These are phyloP conservation scores for Eristalis arbustorum DNA, from an alignment of 2,888 invertebrate species.

Conservation along the genomic window DNA sequence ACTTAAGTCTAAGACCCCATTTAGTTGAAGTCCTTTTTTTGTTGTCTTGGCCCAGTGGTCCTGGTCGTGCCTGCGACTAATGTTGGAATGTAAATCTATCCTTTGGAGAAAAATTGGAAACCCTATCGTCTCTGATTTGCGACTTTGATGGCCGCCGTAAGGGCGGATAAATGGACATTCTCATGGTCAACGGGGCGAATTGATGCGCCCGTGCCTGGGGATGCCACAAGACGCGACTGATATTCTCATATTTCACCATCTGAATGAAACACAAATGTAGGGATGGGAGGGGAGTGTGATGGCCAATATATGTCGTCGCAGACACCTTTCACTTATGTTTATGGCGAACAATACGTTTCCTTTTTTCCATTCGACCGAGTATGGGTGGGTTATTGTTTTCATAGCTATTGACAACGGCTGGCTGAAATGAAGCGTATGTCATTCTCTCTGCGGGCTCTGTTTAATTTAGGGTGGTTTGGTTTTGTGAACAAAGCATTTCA, in stretches of 20 bases:
- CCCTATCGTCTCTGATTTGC: constrained; percentile 46
- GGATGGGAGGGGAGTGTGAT: background rate
- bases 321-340: background rate
- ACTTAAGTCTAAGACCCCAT: constrained; percentile 18
- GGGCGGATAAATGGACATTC: constrained; percentile 14
- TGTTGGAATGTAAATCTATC: constrained; percentile 7
- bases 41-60: background rate
- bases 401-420: background rate
- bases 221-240: constrained; percentile 33
- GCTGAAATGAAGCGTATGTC: background rate
- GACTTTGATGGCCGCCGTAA: constrained; percentile 31
- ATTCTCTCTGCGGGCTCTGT: too few species aligned
- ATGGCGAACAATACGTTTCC: background rate
- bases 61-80: background rate
- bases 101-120: constrained; percentile 15
- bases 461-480: too few species aligned
- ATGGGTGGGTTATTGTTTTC: background rate
- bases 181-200: background rate
- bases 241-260: constrained; percentile 40
- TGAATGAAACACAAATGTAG: background rate
- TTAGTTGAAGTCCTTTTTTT: constrained; percentile 7
- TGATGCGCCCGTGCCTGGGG: background rate
- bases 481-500: too few species aligned
- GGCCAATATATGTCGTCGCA: background rate
- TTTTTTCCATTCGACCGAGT: background rate